Evolutionary conservation across 2,797 vertebrate genomes (phyloP), one percentile per base, ranked within the genome.

Genomic region (Phalanger gymnotis): DNA sequence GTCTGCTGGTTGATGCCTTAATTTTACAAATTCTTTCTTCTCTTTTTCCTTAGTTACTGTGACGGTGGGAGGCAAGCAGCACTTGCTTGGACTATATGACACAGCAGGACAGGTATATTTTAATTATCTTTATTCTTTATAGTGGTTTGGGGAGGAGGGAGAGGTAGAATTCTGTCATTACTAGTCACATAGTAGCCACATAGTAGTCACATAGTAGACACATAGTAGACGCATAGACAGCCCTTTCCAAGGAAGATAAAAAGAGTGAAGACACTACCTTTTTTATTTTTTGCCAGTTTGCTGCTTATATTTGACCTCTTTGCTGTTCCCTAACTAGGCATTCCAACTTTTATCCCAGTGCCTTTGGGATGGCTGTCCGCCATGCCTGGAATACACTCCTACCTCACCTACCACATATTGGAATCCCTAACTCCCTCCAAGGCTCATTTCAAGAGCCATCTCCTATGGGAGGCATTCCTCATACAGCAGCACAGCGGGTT

Each of bases 11-110:
- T 90, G 91, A 81, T 93, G 66, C 89, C 52, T 25, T 11, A 57
- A 22, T 90, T 91, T 97, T 66, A 97, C 92, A 91, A 97, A 95
- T 96, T 98, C 91, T 98, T 96, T 92, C 22, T 93, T 93, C 90
- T 97, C 56, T 97, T 98, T 90, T 98, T 98, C 96, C 98, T 92
- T 97, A 99, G 99, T 99, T 96, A 99, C 99, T 14, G 98, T 99
- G 98, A 99, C 99, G 3, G 99, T 99, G 94, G 99, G 99, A 98
- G 99, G 99, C 97, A 99, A 99, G 91, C 99, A 99, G 89, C 99
- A 99, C 90, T 98, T 99, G 97, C 98, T 99, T 94, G 99, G 99
- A 95, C 98, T 99, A 54, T 99, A 99, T 54, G 99, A 99, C 98
- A 99, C 99, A 0, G 99, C 99, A 87, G 99, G 99, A 96, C 99